phyloP scores from a whole-genome alignment of 2,113 vertebrate species.

The Spilogale gracilis region DNA sequence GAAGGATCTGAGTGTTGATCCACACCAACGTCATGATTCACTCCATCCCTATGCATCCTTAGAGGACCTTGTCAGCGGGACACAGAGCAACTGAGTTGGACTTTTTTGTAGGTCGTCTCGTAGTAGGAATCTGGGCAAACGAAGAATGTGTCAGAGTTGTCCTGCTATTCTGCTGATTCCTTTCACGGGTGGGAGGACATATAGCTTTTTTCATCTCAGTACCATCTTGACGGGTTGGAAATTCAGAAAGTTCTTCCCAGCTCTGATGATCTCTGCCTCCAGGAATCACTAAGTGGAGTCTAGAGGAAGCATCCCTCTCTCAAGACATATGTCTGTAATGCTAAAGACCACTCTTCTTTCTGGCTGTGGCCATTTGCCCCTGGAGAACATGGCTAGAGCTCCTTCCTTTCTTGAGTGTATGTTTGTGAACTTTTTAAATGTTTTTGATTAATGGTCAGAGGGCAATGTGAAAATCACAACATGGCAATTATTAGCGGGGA shows the following conservation, averaged over 20 bases:
- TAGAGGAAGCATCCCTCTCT: background rate
- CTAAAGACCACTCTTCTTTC: background rate
- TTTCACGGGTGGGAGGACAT: fast-evolving
- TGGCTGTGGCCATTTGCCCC: background rate
- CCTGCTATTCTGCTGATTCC: background rate
- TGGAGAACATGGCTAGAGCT: too few species aligned
- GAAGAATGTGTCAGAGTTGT: background rate
- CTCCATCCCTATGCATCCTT: background rate
- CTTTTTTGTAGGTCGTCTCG: background rate
- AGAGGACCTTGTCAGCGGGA: background rate
- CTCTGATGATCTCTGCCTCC: background rate
- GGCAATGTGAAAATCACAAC: conserved; percentile 8
- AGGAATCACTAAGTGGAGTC: background rate
- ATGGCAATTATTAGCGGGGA: background rate
- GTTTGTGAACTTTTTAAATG: background rate
- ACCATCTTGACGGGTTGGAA: background rate
- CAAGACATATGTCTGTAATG: fast-evolving
- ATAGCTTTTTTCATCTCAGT: background rate
- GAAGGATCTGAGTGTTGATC: too few species aligned
- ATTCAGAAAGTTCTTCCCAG: background rate
- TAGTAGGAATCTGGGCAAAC: background rate
- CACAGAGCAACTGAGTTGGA: background rate
- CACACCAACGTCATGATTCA: fast-evolving
- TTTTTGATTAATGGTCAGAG: background rate
- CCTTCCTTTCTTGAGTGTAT: background rate